Evolutionary conservation across 2,888 invertebrate genomes (phyloP), one percentile per base, ranked within the genome.

Genomic region (Polyommatus icarus): DNA sequence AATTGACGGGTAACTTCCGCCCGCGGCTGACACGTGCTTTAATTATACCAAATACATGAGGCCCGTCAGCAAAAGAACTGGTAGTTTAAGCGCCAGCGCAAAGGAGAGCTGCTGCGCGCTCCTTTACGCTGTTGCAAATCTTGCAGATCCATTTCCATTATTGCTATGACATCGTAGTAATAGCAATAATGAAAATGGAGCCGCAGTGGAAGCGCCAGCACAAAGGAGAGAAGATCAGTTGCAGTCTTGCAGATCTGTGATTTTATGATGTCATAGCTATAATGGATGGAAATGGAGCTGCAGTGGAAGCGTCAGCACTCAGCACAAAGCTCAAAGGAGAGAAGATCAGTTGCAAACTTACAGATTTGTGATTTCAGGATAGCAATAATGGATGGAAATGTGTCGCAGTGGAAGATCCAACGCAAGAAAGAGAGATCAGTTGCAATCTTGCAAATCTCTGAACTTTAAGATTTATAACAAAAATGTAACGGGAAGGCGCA

Each of bases 1-100:
- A 93, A 93, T 92, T 92, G 91, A 90, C 87, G 90, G 86, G 87
- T 85, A 85, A 90, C 91, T 90, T 91, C 92, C 92, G 92, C 89
- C 83, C 86, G 87, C 84, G 79, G 84, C 83, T 85, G 83, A 87
- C 90, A 90, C 91, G 91, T 89, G 90, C 89, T 85, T 82, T 83
- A 72, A 77, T 83, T 79, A 78, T 85, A 88, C 87, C 86, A 84
- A 82, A 18, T 29, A 67, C 15, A 67, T 67, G 32, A 5, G 29
- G 18, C 67, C 67, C 67, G 18, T 1, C 18, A 12, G 24, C 61
- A 61, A 10, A 24, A 61, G 24, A 15, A 18, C 12, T 29, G 29
- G 1, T 12, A 29, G 29, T 67, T 3, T 4, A 61, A 20, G 29
- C 67, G 15, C 67, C 29, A 20, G 29, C 24, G 24, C 12, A 59